Base-by-base conservation (phyloP, 2,113 vertebrate genomes). In the Rhinopomastus cyanomelas region DNA sequence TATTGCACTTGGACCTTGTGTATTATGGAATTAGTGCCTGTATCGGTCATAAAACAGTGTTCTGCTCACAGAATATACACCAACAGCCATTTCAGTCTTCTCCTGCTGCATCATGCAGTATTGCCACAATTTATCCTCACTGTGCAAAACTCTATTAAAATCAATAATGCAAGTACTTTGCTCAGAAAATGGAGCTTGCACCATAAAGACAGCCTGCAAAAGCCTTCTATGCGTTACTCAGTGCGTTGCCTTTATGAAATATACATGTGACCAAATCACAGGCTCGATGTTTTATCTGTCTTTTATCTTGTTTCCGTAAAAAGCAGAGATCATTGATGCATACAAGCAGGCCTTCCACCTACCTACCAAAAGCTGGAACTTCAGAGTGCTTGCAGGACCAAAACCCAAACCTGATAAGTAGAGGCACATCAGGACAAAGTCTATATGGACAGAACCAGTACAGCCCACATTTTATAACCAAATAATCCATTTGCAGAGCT, bases 111-210 rank as follows among this genome's bases (percentile, higher is more conserved):
- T 86, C 77, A 57, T 79, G 39, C 89, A 85, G 49, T 10, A 81
- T 83, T 87, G 67, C 30, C 73, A 89, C 72, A 77, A 85, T 85
- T 93, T 77, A 87, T 89, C 77, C 83, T 91, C 64, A 74, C 53
- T 86, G 69, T 80, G 73, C 65, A 94, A 92, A 92, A 85, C 86
- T 91, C 72, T 91, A 81, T 86, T 89, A 85, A 88, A 93, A 95
- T 93, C 85, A 95, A 89, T 92, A 94, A 90, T 91, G 93, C 68
- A 91, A 78, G 87, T 67, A 32, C 60, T 83, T 89, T 76, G 46
- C 76, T 76, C 75, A 60, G 61, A 81, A 69, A 81, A 75, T 8
- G 5, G 64, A 83, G 44, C 66, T 76, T 82, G 64, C 27, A 57
- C 92, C 48, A 7, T 85, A 87, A 92, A 91, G 82, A 64, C n/a